Evolutionary conservation across 2,113 vertebrate species (phyloP).

Genomic region (Talpa occidentalis): DNA sequence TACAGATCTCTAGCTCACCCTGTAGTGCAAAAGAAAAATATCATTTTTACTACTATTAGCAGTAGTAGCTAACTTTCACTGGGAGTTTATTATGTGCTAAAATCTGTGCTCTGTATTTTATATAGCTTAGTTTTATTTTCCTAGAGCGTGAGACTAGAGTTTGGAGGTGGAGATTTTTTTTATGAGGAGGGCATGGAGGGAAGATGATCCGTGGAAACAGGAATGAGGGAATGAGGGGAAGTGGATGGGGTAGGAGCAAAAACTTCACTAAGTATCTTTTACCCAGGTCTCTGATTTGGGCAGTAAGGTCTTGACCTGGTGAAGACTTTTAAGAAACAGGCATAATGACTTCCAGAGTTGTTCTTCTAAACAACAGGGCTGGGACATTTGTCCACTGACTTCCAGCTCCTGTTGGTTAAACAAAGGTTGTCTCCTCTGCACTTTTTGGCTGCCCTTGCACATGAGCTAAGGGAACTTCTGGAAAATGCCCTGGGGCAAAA

Average conservation of each 20-base stretch:
- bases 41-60: background rate
- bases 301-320: background rate
- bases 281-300: background rate
- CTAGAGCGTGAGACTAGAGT: background rate
- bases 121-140: background rate
- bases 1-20: slow-evolving; percentile 33
- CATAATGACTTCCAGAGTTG: background rate
- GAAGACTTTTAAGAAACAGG: background rate
- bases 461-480: background rate
- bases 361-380: background rate
- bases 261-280: background rate
- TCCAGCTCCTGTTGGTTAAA: background rate
- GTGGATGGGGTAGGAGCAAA: background rate
- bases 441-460: background rate
- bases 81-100: background rate
- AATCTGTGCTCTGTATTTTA: background rate
- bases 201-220: background rate
- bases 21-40: slow-evolving; percentile 21
- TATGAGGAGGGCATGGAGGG: rapidly evolving
- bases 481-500: background rate
- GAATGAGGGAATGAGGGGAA: background rate
- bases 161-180: background rate
- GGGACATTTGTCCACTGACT: background rate
- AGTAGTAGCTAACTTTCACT: background rate
- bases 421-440: background rate